Evolutionary conservation across 2,888 invertebrate species (phyloP), one percentile per base, ranked within the genome.

Genomic region (Drosophila peninsularis): DNA sequence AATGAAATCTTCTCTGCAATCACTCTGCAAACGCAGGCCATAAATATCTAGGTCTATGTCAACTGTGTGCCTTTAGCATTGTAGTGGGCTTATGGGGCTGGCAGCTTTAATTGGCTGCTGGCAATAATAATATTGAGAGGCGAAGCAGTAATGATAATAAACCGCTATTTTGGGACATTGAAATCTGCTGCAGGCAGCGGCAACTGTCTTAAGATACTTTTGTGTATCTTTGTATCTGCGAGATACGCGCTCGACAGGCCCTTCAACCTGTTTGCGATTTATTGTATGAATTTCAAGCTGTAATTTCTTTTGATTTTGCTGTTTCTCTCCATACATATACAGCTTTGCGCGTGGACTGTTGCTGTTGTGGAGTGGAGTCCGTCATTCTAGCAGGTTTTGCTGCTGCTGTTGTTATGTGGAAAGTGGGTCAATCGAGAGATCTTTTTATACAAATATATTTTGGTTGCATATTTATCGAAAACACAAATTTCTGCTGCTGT

Each of bases 401-500:
- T 41, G 41, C 41, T 39, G 17, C 61, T 49, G 75, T 53, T 77
- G 21, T 71, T 60, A 68, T 72, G 83, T 75, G 86, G 88, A 88
- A 85, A 85, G 85, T 88, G 72, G 88, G 85, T 88, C 88, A 86
- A 88, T 86, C 85, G 81, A 85, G 85, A 83, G 85, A 84, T 83
- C 83, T 83, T 83, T 83, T 83, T 87, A 78, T 78, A 52, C 36
- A 83, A 79, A 80, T 80, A 74, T 76, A 78, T 79, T 71, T 83
- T 71, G 78, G 81, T 67, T 87, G 85, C 88, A 84, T 83, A 83
- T 87, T 82, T 82, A 83, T 87, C 75, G 81, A 72, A 77, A 81
- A 79, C 68, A 80, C 80, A 78, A 75, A 71, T 58, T 30, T 30
- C 53, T 30, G 30, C 10, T 30, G 30, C 70, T 71, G 78, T 78